Percentiles rank a stretch among this genome's conserved stretches.
phyloP scores from a whole-genome alignment of 2,888 invertebrate species.

The Andricus curvator region DNA sequence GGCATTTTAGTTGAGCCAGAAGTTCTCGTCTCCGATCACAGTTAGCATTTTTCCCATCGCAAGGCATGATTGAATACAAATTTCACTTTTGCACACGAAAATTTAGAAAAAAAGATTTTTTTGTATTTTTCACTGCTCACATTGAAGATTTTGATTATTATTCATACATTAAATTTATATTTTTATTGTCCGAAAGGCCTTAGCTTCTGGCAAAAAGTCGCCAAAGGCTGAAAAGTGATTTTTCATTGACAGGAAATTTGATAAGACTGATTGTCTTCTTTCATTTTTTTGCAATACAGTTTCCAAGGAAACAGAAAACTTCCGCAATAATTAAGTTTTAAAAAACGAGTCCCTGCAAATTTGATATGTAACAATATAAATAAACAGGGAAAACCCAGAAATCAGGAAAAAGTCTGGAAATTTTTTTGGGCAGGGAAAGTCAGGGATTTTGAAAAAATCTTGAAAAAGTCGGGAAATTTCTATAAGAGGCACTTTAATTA shows the following conservation, averaged over 20 bases:
- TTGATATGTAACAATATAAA: neutral
- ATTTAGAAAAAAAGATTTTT: slow-evolving; percentile 17
- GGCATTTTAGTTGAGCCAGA: slow-evolving; percentile 71
- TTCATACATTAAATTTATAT: neutral
- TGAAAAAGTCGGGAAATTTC: too few relatives aligned
- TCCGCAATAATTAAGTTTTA: neutral
- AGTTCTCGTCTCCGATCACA: slow-evolving; percentile 71
- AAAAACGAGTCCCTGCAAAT: neutral
- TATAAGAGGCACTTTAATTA: too few relatives aligned
- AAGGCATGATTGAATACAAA: slow-evolving; percentile 66
- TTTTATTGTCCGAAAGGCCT: neutral
- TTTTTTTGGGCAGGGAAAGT: too few relatives aligned
- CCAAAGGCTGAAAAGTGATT: neutral
- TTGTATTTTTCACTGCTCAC: neutral
- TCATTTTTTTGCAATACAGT: slow-evolving; percentile 15
- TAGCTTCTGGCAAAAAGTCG: neutral
- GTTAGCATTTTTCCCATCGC: slow-evolving; percentile 72
- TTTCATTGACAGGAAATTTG: slow-evolving; percentile 10
- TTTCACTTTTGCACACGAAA: neutral
- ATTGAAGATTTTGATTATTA: neutral
- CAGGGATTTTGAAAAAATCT: too few relatives aligned
- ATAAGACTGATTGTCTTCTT: neutral
- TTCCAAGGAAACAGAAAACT: slow-evolving; percentile 27
- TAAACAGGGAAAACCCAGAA: neutral
- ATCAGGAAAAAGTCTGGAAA: too few relatives aligned